Evolutionary conservation across 2,113 vertebrate species (phyloP), one percentile per base, ranked within the genome.

Genomic region (Melanocharis versteri): DNA sequence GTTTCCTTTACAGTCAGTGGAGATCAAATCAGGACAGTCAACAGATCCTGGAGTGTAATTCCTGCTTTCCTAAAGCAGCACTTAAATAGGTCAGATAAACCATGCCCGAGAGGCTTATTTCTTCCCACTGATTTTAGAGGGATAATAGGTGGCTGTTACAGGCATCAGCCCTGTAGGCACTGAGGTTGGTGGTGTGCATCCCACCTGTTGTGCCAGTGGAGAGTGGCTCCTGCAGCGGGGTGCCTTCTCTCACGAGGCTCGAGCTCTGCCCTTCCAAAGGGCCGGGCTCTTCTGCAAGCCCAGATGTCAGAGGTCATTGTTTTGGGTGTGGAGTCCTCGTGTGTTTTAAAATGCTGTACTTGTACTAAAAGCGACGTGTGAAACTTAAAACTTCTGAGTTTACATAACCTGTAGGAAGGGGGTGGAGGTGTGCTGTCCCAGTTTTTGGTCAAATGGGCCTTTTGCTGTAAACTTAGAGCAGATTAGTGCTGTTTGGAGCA

Each of bases 11-110:
- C 37, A 93, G 66, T 80, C 21, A 31, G 15, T 20, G 45, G 66
- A 53, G 82, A 94, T 65, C n/a, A 90, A 88, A 93, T 90, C 57
- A 53, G 85, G 92, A 93, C 85, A 88, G 57, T 60, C 31, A 72
- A 37, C 21, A 56, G 44, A 73, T 77, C 65, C 45, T 65, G 53
- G 40, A 61, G 45, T 57, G 23, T 42, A 68, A 90, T 69, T 94
- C 75, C 79, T 65, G 19, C 31, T 91, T 4, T 79, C 40, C 31
- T 76, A 85, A 76, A 87, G 70, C 48, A 83, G 31, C n/a, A 6
- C 35, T 87, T 80, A 72, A 91, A 50, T 62, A 53, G 84, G 72
- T 54, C 51, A 50, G 62, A 61, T 66, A 91, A 94, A 42, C 40
- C 13, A 26, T 31, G n/a, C 44, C 16, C 10, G 48, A 85, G 65